Conservation (phyloP, 2,113 vertebrate genomes). For the Anser brachyrhynchus region DNA sequence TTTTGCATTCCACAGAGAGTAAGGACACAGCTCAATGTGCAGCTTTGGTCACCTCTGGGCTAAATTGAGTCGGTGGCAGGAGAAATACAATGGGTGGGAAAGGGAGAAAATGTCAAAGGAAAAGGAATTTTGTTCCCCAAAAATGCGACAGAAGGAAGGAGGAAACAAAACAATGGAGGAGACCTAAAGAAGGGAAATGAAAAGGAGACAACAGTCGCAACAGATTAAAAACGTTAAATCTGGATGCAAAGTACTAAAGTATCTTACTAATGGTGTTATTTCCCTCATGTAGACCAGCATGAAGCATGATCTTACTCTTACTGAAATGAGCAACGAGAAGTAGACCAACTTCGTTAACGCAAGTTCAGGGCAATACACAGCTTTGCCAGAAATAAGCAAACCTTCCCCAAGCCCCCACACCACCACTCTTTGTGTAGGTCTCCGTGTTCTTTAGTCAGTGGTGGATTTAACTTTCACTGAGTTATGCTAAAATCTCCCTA, state of each 20-base stretch:
- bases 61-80: not conserved
- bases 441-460: not conserved
- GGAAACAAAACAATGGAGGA: not conserved
- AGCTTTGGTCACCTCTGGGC: not conserved
- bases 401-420: not conserved
- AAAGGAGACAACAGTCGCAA: not conserved
- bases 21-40: not conserved
- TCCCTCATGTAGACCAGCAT: not conserved
- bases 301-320: not conserved
- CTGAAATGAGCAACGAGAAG: not conserved
- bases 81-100: not conserved
- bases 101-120: not conserved
- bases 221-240: not conserved
- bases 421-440: not conserved
- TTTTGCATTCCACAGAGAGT: not conserved
- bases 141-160: not conserved
- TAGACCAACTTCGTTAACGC: not conserved
- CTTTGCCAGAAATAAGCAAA: not conserved
- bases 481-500: not conserved
- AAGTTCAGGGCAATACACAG: not conserved
- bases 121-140: not conserved
- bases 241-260: not conserved
- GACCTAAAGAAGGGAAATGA: not conserved
- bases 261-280: not conserved
- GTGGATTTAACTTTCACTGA: constrained; percentile 26